Evolutionary conservation across 2,888 invertebrate genomes (phyloP).

Genomic region (Drosophila mayaguana): DNA sequence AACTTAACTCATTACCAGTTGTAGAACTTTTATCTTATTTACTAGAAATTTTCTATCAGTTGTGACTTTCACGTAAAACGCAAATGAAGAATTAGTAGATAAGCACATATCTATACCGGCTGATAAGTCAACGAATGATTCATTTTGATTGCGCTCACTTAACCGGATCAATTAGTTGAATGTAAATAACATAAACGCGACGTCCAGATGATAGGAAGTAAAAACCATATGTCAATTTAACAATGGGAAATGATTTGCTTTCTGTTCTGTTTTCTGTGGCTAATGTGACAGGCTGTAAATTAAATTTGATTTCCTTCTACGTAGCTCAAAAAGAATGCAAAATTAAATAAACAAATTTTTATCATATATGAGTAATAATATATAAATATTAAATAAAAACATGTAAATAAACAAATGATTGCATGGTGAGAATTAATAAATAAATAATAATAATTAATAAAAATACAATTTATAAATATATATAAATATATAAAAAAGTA

Average conservation of each 20-base stretch:
- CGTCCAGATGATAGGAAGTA: background rate
- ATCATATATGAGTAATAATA: no score
- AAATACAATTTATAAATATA: no score
- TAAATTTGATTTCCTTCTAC: background rate
- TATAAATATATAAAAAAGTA: no score
- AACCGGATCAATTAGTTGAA: constrained; percentile 17
- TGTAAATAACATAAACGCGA: constrained; percentile 16
- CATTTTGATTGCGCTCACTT: background rate
- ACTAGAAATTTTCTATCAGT: background rate
- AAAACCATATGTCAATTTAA: no score
- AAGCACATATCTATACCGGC: constrained; percentile 1
- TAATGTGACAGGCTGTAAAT: no score
- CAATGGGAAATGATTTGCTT: no score
- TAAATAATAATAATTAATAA: background rate
- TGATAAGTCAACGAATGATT: constrained; percentile 21
- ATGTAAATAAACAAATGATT: no score
- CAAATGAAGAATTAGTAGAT: constrained; percentile 29
- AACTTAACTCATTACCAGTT: no score
- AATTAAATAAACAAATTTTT: background rate
- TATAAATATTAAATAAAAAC: background rate
- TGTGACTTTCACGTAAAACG: background rate
- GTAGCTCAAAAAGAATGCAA: background rate
- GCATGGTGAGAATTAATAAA: background rate
- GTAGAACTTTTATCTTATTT: background rate
- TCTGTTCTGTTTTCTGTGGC: no score